phyloP scores from a whole-genome alignment of 2,113 vertebrate genomes.

The Sceloporus undulatus region DNA sequence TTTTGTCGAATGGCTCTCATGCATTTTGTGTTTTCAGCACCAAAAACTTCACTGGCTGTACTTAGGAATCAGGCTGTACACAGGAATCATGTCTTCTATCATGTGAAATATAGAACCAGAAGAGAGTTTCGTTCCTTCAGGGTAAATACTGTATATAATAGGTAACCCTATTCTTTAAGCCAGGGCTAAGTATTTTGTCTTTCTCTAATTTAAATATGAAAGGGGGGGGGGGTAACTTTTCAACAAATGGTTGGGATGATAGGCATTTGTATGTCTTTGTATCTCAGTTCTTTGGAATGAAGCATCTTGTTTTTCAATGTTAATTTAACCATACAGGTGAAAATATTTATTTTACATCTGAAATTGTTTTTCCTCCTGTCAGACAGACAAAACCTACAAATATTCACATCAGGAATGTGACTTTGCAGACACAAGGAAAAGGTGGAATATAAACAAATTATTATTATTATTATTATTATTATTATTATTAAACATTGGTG shows the following conservation, averaged over 20 bases:
- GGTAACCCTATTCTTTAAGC: background rate
- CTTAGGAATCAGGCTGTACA: background rate
- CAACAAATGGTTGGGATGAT: background rate
- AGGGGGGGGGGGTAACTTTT: background rate
- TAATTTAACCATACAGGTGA: background rate
- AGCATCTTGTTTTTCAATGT: background rate
- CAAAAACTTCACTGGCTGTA: background rate
- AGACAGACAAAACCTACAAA: conserved; percentile 25
- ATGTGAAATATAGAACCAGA: background rate
- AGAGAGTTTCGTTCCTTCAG: background rate
- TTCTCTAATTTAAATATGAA: background rate
- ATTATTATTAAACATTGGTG: conserved; percentile 31
- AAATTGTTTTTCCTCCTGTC: conserved; percentile 45
- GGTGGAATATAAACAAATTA: no score
- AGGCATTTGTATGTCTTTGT: no score
- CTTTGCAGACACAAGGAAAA: background rate
- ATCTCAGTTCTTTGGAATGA: background rate
- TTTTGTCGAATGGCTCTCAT: background rate
- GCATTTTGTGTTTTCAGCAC: background rate
- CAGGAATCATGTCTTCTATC: background rate
- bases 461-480: no score
- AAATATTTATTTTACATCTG: background rate
- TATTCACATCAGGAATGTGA: conserved; percentile 61
- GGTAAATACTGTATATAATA: background rate
- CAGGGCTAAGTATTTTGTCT: background rate